Evolutionary conservation across 1,140 invertebrate species (phyloP), one percentile per base, ranked within the genome.

Genomic region (Micrasema minimum): DNA sequence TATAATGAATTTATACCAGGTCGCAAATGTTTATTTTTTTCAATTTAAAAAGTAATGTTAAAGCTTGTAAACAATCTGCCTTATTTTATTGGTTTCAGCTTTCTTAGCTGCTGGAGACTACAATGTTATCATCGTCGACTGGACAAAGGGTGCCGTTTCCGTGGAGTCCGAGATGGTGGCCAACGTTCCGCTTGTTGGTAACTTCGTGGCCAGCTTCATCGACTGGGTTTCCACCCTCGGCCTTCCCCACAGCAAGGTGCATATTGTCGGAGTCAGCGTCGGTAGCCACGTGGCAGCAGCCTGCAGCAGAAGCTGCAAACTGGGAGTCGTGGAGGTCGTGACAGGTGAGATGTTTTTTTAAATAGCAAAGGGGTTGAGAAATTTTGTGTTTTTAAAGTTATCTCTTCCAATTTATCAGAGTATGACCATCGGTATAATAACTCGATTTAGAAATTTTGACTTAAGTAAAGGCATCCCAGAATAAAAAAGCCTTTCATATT

Each of bases 261-360:
- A 97, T 78, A 75, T 97, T 26, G 92, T 97, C 75, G 96, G 95
- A 0, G 96, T 95, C 80, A 92, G 90, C 69, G 80, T 93, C 62
- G 96, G 96, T 0, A 94, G 94, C 1, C 96, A 98, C 78, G 89
- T 96, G 0, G 93, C 94, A 0, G 96, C 95, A 0, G 95, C 95
- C 77, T 91, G 93, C 46, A 81, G 81, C 2, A 76, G 78, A 22
- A 68, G 23, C 22, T 67, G 55, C 45, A 4, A 61, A 41, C 26
- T 38, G 18, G 65, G 71, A 62, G 51, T 37, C 14, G 50, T 72
- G n/a, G 65, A 45, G 37, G 22, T 37, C 23, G 20, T 72, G 7
- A 72, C 71, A 50, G 71, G 71, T 67, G 50, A 45, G 26, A 20
- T 6, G 22, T 22, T 11, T 48, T 12, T 12, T 48, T 48, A 10